These are phyloP conservation scores for Macrobrachium rosenbergii DNA, from an alignment of 1,140 invertebrate genomes.

Conservation along the genomic window DNA sequence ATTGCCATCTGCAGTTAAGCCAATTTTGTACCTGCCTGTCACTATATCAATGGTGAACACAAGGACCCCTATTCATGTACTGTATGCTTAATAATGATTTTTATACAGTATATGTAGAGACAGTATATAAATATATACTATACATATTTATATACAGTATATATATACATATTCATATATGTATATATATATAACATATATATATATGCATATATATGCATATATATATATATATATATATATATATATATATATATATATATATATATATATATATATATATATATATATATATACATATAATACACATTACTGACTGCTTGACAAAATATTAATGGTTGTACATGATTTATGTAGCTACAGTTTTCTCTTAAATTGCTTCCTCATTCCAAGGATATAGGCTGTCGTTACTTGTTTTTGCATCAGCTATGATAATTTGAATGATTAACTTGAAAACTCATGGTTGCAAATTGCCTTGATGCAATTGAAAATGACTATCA, in stretches of 20 bases:
- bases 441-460: no score
- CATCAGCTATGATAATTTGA: no score
- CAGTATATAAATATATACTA: background rate
- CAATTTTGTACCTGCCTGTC: background rate
- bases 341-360: no score
- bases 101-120: no score
- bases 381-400: no score
- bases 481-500: no score
- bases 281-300: conserved; percentile 37
- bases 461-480: no score
- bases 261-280: conserved; percentile 26
- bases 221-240: conserved; percentile 6
- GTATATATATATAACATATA: conserved; percentile 15
- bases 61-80: no score
- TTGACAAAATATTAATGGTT: background rate
- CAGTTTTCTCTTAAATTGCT: no score
- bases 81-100: no score
- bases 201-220: conserved; percentile 42
- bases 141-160: conserved; percentile 3
- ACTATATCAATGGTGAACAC: background rate
- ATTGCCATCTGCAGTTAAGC: no score
- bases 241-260: conserved; percentile 18
- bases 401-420: no score
- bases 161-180: conserved; percentile 5
- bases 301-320: background rate